phyloP scores from a whole-genome alignment of 2,888 invertebrate genomes.

The Scrobipalpa atriplicella region DNA sequence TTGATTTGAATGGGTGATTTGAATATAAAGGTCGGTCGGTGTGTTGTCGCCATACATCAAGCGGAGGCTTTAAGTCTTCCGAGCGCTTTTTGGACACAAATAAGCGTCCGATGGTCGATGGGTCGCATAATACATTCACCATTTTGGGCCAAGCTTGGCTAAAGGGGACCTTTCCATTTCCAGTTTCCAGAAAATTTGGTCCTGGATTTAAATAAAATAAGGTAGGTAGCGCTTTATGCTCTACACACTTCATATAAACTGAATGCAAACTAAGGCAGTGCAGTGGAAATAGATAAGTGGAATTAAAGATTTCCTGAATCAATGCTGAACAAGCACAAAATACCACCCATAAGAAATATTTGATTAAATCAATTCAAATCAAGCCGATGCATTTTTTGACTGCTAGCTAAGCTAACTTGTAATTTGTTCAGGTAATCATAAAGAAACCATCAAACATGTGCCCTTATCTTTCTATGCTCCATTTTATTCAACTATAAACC shows the following conservation, averaged over 20 bases:
- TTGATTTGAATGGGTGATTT: slow-evolving; percentile 78
- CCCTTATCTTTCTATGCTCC: neutral
- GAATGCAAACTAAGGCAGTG: too few relatives aligned
- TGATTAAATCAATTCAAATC: too few relatives aligned
- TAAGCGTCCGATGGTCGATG: slow-evolving; percentile 76
- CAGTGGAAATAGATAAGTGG: too few relatives aligned
- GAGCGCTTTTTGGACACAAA: slow-evolving; percentile 80
- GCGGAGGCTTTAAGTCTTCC: slow-evolving; percentile 76
- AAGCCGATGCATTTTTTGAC: too few relatives aligned
- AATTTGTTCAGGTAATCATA: too few relatives aligned
- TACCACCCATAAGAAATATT: too few relatives aligned
- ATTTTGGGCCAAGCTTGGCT: slow-evolving; percentile 39
- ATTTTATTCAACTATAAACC: neutral
- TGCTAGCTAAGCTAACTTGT: too few relatives aligned
- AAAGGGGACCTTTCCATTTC: neutral
- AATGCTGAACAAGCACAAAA: too few relatives aligned
- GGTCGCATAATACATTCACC: too few relatives aligned
- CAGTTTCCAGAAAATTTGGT: neutral
- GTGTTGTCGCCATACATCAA: slow-evolving; percentile 78
- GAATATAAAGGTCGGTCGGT: slow-evolving; percentile 81
- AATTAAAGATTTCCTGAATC: too few relatives aligned
- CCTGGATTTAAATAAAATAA: slow-evolving; percentile 29
- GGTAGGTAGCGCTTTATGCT: too few relatives aligned
- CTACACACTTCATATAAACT: too few relatives aligned
- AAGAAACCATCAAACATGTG: neutral